These are phyloP conservation scores for Uria aalge DNA, from an alignment of 2,113 vertebrate genomes.

Conservation along the genomic window DNA sequence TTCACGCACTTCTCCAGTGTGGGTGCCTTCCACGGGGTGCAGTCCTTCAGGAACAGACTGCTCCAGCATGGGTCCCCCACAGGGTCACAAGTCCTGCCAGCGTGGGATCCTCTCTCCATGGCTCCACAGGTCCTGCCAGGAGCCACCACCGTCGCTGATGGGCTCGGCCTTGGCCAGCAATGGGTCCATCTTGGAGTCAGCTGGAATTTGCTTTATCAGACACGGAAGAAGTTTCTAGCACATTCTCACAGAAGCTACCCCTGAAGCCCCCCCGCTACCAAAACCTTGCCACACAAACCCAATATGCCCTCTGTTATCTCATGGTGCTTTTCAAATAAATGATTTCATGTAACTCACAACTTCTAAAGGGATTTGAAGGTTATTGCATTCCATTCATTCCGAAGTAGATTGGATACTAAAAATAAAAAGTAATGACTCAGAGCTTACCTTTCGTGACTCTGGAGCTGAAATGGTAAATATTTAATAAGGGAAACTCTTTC, in stretches of 20 bases:
- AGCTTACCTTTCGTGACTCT: slow-evolving; percentile 30
- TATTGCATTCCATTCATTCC: slow-evolving; percentile 17
- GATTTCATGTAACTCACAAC: not conserved
- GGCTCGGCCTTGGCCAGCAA: not conserved
- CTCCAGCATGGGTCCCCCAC: not conserved
- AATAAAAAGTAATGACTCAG: slow-evolving; percentile 50
- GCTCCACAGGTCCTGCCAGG: not conserved
- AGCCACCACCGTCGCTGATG: not conserved
- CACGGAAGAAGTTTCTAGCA: not conserved
- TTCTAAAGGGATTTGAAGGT: slow-evolving; percentile 32
- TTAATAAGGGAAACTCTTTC: slow-evolving; percentile 29
- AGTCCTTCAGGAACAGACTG: not conserved
- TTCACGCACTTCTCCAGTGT: not conserved
- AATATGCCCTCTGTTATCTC: not conserved
- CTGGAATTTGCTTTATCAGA: not conserved
- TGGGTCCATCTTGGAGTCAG: not conserved
- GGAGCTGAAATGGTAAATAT: slow-evolving; percentile 57
- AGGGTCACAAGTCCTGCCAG: not conserved
- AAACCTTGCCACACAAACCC: not conserved
- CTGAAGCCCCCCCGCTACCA: not conserved
- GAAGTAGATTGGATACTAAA: slow-evolving; percentile 45
- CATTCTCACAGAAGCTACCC: not conserved
- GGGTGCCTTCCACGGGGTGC: not conserved
- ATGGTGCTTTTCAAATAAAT: slow-evolving; percentile 25
- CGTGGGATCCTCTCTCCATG: accelerated